Base-by-base conservation (phyloP, 1,140 invertebrate genomes). In the Brachionus manjavacas region DNA sequence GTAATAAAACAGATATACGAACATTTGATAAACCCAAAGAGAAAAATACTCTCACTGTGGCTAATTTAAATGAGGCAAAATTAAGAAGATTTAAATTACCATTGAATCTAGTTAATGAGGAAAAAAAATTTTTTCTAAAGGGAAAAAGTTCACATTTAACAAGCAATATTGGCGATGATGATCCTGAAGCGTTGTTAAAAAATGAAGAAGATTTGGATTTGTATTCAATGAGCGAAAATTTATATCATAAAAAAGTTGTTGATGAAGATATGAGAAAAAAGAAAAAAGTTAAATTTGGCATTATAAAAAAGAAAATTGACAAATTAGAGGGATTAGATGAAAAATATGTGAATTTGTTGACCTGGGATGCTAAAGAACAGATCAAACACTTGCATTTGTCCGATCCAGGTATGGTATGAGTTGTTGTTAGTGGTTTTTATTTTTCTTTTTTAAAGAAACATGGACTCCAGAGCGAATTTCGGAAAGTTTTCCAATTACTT, bases 361-460 rank as follows among this genome's bases (percentile, higher is more conserved):
- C 94, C 1, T 95, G 92, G 91, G 91, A 92, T 85, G 94, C 95
- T 87, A 95, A 94, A 87, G 92, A 95, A 88, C 92, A 95, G 88
- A 95, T 96, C 68, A 89, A 92, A 68, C 91, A 92, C 85, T 89
- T 96, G 2, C 91, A 94, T 86, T 85, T 89, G 23, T 89, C 90
- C 14, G 90, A 94, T 89, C 92, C 94, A 11, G 89, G 92, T 41
- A 92, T 93, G 86, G 28, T 16, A 43, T 12, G 23, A n/a, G 1
- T 41, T 41, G 16, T 39, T 9, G 3, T 20, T 3, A n/a, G 12
- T 11, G 4, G 16, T 41, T 25, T 43, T 46, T 39, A 41, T 16
- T 28, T n/a, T 43, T 43, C 23, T 49, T 12, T 14, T 14, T 64
- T 25, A 64, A 81, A 81, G 79, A 81, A 55, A 64, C 52, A 8